Percentiles rank a stretch among this genome's conserved stretches.
Conservation (phyloP, 2,113 vertebrate species). For the Rattus rattus region DNA sequence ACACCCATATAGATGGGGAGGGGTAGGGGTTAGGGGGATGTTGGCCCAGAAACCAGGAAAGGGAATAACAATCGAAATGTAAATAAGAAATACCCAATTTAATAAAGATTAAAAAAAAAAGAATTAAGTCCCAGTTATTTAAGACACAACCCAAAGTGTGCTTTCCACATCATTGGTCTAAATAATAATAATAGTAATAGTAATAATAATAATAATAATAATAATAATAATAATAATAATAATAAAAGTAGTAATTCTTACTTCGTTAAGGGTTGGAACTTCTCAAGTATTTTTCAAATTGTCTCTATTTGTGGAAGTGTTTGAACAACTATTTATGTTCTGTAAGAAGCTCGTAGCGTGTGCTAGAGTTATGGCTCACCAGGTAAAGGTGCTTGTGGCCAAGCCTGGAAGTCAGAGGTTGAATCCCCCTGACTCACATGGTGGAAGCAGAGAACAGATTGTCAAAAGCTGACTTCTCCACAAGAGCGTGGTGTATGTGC, state of each 20-base stretch:
- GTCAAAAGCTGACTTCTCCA: background rate
- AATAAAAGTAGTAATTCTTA: background rate
- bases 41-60: too few species aligned
- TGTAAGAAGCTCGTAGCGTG: background rate
- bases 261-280: background rate
- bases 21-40: too few species aligned
- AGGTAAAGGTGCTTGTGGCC: background rate
- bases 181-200: too few species aligned
- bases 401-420: background rate
- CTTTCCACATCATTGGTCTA: background rate
- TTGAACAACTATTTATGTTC: background rate
- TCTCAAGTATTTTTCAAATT: background rate
- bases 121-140: background rate
- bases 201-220: too few species aligned
- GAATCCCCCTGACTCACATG: background rate
- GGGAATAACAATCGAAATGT: too few species aligned
- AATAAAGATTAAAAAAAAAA: background rate
- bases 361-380: too few species aligned
- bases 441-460: background rate
- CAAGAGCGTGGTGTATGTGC: background rate
- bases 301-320: background rate
- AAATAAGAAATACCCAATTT: too few species aligned
- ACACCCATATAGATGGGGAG: too few species aligned
- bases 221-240: too few species aligned
- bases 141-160: background rate